These are phyloP conservation scores for Synanceia verrucosa DNA, from an alignment of 2,797 vertebrate genomes.

Conservation along the genomic window DNA sequence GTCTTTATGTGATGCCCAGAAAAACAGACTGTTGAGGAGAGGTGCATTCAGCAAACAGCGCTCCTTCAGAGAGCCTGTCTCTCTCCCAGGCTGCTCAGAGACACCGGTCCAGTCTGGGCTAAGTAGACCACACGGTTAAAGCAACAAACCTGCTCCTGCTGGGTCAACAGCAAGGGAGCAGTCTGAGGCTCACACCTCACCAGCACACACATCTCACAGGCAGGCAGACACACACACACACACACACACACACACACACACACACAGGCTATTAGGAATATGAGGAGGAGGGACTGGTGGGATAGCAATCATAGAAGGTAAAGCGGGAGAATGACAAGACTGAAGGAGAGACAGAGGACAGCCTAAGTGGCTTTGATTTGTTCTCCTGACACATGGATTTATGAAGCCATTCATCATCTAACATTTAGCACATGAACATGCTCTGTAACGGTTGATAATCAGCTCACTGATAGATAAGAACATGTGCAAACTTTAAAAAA, in stretches of 20 bases:
- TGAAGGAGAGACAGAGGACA: constrained; percentile 78
- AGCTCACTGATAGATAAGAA: constrained; percentile 25
- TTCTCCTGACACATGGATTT: constrained; percentile 69
- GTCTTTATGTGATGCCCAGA: constrained; percentile 72
- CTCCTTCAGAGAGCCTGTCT: constrained; percentile 62
- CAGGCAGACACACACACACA: constrained; percentile 33
- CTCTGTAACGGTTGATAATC: constrained; percentile 52
- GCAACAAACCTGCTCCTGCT: constrained; percentile 72
- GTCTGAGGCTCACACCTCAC: constrained; percentile 51
- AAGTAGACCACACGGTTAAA: constrained; percentile 81
- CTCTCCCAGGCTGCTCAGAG: constrained; percentile 48
- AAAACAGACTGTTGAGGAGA: constrained; percentile 71
- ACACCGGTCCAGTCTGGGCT: constrained; percentile 59
- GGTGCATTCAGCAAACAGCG: constrained; percentile 71
- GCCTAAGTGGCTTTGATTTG: constrained; percentile 76
- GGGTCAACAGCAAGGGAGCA: constrained; percentile 58
- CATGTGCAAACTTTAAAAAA: neutral
- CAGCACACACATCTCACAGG: constrained; percentile 42
- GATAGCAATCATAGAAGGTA: constrained; percentile 52
- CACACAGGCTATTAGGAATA: constrained; percentile 67
- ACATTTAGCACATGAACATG: constrained; percentile 29
- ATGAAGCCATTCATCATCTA: constrained; percentile 68
- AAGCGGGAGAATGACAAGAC: constrained; percentile 64
- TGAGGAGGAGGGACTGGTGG: constrained; percentile 58
- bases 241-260: neutral